Evolutionary conservation across 2,888 invertebrate species (phyloP).

Genomic region (Cryptosula pallasiana): DNA sequence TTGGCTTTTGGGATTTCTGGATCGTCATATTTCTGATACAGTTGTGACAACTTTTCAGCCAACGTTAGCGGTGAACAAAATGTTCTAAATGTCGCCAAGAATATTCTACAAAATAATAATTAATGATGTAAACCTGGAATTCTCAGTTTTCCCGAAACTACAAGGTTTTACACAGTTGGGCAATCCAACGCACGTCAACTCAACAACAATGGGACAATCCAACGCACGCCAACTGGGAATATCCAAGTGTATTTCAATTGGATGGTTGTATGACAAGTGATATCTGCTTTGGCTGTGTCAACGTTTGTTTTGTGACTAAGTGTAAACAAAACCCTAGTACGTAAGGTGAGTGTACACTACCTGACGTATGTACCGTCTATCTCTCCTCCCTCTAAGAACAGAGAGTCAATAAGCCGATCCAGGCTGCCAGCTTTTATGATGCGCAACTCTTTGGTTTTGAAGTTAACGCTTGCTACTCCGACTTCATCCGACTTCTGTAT

Average conservation of each 20-base stretch:
- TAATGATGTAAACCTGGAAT: too few relatives aligned
- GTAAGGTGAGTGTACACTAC: too few relatives aligned
- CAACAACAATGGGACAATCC: too few relatives aligned
- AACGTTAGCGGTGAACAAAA: conserved; percentile 56
- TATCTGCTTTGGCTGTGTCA: too few relatives aligned
- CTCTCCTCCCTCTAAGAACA: conserved; percentile 90
- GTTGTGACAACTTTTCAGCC: not conserved
- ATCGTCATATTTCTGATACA: not conserved
- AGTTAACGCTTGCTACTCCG: conserved; percentile 23
- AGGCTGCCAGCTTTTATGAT: conserved; percentile 86
- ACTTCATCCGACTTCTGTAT: conserved; percentile 13
- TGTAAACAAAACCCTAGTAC: too few relatives aligned
- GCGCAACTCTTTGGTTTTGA: conserved; percentile 44
- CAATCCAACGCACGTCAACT: too few relatives aligned
- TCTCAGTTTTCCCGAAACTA: too few relatives aligned
- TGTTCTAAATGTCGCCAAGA: conserved; percentile 86
- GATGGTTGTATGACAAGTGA: too few relatives aligned
- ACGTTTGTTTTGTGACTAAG: too few relatives aligned
- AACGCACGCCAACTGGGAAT: too few relatives aligned
- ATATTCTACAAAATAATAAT: conserved; percentile 54
- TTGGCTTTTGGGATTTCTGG: not conserved
- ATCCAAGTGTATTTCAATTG: too few relatives aligned
- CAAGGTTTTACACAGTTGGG: too few relatives aligned
- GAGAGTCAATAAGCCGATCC: conserved; percentile 83
- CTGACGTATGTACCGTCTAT: conserved; percentile 89